These are phyloP conservation scores for Petrophora chlorosata DNA, from an alignment of 2,888 invertebrate species.

Conservation along the genomic window DNA sequence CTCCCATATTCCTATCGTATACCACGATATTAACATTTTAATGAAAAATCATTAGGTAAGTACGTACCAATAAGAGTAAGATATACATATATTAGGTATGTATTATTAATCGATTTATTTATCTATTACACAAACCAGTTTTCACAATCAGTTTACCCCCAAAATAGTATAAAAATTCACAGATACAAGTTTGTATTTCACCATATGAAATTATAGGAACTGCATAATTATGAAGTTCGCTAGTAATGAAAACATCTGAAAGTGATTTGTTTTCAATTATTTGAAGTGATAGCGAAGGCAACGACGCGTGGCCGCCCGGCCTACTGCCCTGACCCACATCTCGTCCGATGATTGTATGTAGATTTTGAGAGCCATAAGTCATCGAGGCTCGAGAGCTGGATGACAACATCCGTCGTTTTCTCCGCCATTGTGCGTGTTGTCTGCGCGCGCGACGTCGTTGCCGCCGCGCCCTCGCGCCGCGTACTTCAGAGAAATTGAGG, in stretches of 20 bases:
- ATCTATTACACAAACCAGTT: no score
- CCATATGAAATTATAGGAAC: no score
- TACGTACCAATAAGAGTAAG: no score
- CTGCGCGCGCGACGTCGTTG: constrained; percentile 35
- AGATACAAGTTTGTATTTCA: no score
- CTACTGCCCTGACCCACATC: constrained; percentile 79
- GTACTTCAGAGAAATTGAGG: constrained; percentile 70
- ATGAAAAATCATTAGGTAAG: not conserved
- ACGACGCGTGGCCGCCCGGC: constrained; percentile 54
- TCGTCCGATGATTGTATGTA: constrained; percentile 80
- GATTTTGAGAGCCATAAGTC: constrained; percentile 80
- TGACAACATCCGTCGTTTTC: constrained; percentile 78
- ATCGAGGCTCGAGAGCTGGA: constrained; percentile 60
- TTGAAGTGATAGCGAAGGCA: constrained; percentile 22
- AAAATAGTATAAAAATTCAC: no score
- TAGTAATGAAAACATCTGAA: no score
- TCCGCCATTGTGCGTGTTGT: constrained; percentile 63
- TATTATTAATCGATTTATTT: no score
- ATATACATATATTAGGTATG: no score
- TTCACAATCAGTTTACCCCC: no score
- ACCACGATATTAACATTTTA: not conserved
- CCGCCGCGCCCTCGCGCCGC: constrained; percentile 49
- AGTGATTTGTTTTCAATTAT: constrained; percentile 26
- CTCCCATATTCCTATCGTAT: no score
- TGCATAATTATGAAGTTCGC: no score